phyloP scores from a whole-genome alignment of 2,113 vertebrate genomes.

The Triplophysa tibetana region DNA sequence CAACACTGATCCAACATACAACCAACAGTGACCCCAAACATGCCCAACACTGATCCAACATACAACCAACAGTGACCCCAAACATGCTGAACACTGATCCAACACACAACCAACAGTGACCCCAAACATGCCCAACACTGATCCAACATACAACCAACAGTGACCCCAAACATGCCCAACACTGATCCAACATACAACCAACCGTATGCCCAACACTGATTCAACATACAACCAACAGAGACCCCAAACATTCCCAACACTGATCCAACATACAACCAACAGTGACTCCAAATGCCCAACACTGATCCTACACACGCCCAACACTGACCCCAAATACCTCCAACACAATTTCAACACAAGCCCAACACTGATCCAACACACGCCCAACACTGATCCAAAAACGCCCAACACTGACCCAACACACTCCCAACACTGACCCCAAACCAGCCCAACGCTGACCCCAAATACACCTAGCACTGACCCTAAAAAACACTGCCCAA shows the following conservation, averaged over 20 bases:
- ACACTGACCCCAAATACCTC: conserved; percentile 16
- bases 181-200: too few relatives aligned
- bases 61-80: too few relatives aligned
- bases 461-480: too few relatives aligned
- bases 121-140: conserved; percentile 59
- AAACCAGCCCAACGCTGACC: too few relatives aligned
- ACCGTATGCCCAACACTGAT: too few relatives aligned
- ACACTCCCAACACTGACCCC: background rate
- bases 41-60: too few relatives aligned
- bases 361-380: conserved; percentile 58
- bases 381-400: conserved; percentile 58
- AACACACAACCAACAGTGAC: background rate
- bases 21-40: too few relatives aligned
- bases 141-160: background rate
- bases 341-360: too few relatives aligned
- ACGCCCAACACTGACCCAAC: conserved; percentile 36
- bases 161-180: conserved; percentile 61
- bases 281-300: background rate
- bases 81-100: background rate
- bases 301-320: background rate
- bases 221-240: too few relatives aligned
- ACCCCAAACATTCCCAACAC: too few relatives aligned
- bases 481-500: conserved; percentile 11
- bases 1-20: too few relatives aligned
- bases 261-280: too few relatives aligned